A percentile compares a stretch with the other conserved stretches of the same genome.
These are phyloP conservation scores for Holothuria leucospilota DNA, from an alignment of 53 echinoderm and acorn worm species.

Conservation along the genomic window DNA sequence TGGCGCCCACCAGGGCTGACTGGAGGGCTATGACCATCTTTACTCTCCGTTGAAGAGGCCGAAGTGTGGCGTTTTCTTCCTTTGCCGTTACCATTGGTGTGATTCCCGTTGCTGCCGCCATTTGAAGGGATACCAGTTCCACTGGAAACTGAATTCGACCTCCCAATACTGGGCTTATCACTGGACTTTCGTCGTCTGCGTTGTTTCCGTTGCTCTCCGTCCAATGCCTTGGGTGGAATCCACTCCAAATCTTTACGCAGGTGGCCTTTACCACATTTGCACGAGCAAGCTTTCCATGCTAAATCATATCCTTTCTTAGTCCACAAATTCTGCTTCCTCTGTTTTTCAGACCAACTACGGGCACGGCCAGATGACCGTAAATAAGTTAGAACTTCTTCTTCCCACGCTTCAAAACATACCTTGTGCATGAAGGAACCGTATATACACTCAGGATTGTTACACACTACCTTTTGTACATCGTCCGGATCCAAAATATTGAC, in stretches of 20 bases:
- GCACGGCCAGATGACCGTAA: conserved; percentile 95
- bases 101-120: conserved; percentile 62
- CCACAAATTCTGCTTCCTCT: conserved; percentile 97
- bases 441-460: conserved; percentile 93
- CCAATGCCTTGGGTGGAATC: conserved; percentile 85
- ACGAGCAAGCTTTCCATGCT: conserved; percentile 99
- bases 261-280: conserved; percentile 94
- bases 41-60: conserved; percentile 81
- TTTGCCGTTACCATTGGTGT: conserved; percentile 58
- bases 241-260: conserved; percentile 98
- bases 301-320: conserved; percentile 99
- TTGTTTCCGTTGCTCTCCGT: conserved; percentile 75
- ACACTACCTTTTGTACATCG: conserved; percentile 92
- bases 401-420: conserved; percentile 87
- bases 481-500: conserved; percentile 88
- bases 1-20: conserved; percentile 70
- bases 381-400: conserved; percentile 94
- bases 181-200: conserved; percentile 85
- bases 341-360: conserved; percentile 98
- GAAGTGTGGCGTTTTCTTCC: conserved; percentile 91
- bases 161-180: conserved; percentile 98
- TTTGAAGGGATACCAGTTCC: conserved; percentile 36
- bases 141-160: conserved; percentile 81
- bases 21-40: conserved; percentile 81
- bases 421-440: conserved; percentile 93